phyloP scores from a whole-genome alignment of 1,140 invertebrate species.

The Drosophila pruinosa region DNA sequence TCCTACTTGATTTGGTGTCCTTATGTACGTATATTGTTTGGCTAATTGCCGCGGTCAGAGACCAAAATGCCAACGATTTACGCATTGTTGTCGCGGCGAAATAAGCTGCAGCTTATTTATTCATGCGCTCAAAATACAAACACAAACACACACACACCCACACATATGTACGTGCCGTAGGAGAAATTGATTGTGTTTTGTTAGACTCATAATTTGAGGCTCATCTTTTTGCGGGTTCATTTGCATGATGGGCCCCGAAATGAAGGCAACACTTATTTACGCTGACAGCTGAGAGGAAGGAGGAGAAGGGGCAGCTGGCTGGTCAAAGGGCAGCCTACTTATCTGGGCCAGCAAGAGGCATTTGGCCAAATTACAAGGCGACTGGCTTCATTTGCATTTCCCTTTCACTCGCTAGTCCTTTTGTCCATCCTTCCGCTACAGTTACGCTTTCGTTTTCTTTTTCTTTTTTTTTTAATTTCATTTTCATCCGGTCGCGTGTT shows the following conservation, averaged over 20 bases:
- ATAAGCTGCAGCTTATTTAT: constrained; percentile 61
- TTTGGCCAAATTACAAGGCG: constrained; percentile 44
- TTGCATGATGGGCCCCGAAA: constrained; percentile 37
- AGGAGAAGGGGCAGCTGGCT: not conserved
- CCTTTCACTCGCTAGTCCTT: not conserved
- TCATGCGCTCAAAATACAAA: constrained; percentile 41
- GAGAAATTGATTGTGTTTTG: constrained; percentile 24
- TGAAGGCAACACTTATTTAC: constrained; percentile 58
- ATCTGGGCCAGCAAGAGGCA: constrained; percentile 37
- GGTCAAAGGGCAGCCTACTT: not conserved
- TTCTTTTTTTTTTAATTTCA: constrained; percentile 36
- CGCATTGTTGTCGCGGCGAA: not conserved
- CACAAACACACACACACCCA: not conserved
- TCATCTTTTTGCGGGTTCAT: constrained; percentile 48
- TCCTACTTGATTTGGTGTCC: too few species aligned
- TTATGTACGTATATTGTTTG: not conserved
- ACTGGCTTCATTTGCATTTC: constrained; percentile 58
- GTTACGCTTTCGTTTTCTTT: too few species aligned
- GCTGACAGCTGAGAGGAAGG: not conserved
- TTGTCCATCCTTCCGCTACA: not conserved
- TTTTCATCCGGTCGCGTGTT: constrained; percentile 29
- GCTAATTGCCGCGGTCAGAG: constrained; percentile 60
- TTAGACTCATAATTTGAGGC: constrained; percentile 51
- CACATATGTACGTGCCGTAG: not conserved
- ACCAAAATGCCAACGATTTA: constrained; percentile 39